Conservation (phyloP, 2,888 invertebrate genomes). For the Eumacrocentrus americanus region DNA sequence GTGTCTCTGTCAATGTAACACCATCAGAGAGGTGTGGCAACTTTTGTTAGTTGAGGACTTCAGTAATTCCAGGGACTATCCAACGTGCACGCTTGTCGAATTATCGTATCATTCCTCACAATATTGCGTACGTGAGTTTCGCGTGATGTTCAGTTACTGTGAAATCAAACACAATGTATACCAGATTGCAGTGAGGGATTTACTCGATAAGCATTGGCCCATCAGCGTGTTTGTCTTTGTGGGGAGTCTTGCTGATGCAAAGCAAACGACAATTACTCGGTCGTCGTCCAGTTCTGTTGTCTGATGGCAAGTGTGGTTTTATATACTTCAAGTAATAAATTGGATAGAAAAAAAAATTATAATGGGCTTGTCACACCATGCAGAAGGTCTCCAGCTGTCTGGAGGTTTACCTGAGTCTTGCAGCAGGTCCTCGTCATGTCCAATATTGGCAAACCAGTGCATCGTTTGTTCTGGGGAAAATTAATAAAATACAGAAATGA, state of each 20-base stretch:
- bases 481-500: constrained; percentile 30
- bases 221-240: no score
- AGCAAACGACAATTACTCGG: no score
- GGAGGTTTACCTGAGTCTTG: constrained; percentile 51
- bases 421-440: constrained; percentile 49
- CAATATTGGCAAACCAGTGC: constrained; percentile 60
- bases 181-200: background rate
- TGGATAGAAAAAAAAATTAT: background rate
- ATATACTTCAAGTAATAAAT: background rate
- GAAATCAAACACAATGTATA: background rate
- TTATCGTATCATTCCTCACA: background rate
- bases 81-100: background rate
- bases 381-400: constrained; percentile 1
- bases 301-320: no score
- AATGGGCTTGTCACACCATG: background rate
- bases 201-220: background rate
- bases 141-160: no score
- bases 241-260: background rate
- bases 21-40: background rate
- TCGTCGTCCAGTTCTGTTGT: no score
- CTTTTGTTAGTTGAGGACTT: background rate
- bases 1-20: background rate
- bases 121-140: background rate
- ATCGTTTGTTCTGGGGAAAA: constrained; percentile 55
- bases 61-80: background rate